These are phyloP conservation scores for Phaenicophaeus curvirostris DNA, from an alignment of 2,797 vertebrate genomes.

Conservation along the genomic window DNA sequence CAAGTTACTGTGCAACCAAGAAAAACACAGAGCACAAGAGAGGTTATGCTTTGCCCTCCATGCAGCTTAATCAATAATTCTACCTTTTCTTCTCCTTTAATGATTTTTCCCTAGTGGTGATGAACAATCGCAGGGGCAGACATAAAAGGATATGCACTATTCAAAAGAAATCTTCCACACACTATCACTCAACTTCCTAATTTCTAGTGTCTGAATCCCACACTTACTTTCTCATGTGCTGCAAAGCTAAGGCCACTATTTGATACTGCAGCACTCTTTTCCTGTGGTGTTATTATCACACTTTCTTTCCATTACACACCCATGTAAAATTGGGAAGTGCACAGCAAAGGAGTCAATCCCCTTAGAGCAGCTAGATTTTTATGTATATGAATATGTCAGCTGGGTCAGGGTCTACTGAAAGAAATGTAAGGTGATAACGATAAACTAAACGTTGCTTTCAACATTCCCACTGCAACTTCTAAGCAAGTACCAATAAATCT, in stretches of 20 bases:
- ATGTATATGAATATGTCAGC: not conserved
- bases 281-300: fast-evolving
- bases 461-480: not conserved
- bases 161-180: not conserved
- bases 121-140: not conserved
- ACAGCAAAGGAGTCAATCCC: not conserved
- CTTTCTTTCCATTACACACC: not conserved
- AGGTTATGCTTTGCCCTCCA: not conserved
- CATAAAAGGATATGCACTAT: not conserved
- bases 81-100: slow-evolving; percentile 8
- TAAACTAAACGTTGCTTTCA: not conserved
- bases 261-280: not conserved
- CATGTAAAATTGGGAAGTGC: not conserved
- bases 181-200: fast-evolving
- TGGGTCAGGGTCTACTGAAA: not conserved
- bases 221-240: not conserved
- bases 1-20: not conserved
- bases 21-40: not conserved
- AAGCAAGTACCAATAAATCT: not conserved
- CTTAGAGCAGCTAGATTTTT: not conserved
- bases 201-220: not conserved
- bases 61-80: slow-evolving; percentile 14
- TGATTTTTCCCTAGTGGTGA: not conserved
- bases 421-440: not conserved
- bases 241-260: not conserved